Percentiles rank a stretch among this genome's conserved stretches.
These are phyloP conservation scores for Epistrophella euchroma DNA, from an alignment of 2,888 invertebrate species.

Conservation along the genomic window DNA sequence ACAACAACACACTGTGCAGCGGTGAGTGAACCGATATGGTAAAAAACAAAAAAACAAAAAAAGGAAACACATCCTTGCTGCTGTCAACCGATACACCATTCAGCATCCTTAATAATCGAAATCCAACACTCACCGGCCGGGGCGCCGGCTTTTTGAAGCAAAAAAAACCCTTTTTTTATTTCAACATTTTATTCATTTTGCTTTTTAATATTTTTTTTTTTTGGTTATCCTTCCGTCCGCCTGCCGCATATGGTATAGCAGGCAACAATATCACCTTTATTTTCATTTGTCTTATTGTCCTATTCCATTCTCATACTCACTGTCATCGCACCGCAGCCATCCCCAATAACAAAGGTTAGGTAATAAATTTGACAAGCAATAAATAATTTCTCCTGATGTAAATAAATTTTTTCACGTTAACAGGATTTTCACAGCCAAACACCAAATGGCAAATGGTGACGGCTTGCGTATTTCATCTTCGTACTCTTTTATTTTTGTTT, in stretches of 20 bases:
- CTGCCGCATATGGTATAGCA: slow-evolving; percentile 63
- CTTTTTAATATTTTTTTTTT: slow-evolving; percentile 8
- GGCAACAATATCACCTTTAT: slow-evolving; percentile 64
- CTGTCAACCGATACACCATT: slow-evolving; percentile 66
- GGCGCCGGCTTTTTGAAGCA: slow-evolving; percentile 17
- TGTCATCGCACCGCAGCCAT: not conserved
- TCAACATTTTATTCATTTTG: slow-evolving; percentile 20
- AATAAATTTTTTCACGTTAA: slow-evolving; percentile 75
- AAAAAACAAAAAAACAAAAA: slow-evolving; percentile 17
- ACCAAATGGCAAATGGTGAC: slow-evolving; percentile 69
- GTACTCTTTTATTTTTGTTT: slow-evolving; percentile 2
- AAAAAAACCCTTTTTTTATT: slow-evolving; percentile 41
- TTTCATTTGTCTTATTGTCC: slow-evolving; percentile 32
- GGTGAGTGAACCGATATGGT: slow-evolving; percentile 14
- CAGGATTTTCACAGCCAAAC: slow-evolving; percentile 71
- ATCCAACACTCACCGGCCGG: slow-evolving; percentile 41
- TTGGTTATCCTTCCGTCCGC: slow-evolving; percentile 27
- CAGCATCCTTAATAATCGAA: slow-evolving; percentile 70
- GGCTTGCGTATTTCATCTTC: slow-evolving; percentile 58
- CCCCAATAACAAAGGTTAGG: slow-evolving; percentile 69
- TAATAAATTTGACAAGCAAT: slow-evolving; percentile 76
- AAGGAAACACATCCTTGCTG: slow-evolving; percentile 49
- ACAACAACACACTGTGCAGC: slow-evolving; percentile 22
- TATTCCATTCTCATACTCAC: not conserved
- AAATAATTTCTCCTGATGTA: slow-evolving; percentile 75